phyloP scores from a whole-genome alignment of 2,888 invertebrate genomes.

The Drosophila diplacantha region DNA sequence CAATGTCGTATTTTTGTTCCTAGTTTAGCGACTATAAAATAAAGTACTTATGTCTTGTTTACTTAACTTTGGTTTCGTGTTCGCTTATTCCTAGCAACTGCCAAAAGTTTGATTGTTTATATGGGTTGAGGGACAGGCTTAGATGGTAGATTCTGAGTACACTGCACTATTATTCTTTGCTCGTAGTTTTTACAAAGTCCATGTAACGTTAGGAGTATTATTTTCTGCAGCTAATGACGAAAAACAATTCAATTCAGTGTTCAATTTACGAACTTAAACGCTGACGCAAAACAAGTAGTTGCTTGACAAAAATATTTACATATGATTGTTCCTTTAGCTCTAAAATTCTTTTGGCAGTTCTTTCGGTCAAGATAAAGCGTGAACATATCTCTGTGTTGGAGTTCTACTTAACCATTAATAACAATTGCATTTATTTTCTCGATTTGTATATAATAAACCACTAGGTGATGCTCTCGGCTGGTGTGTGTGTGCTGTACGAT shows the following conservation, averaged over 20 bases:
- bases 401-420: constrained; percentile 50
- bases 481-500: constrained; percentile 34
- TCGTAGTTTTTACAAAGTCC: constrained; percentile 24
- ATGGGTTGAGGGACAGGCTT: constrained; percentile 46
- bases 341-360: constrained; percentile 62
- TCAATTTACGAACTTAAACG: constrained; percentile 18
- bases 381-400: constrained; percentile 45
- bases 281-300: constrained; percentile 7
- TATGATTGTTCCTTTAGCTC: constrained; percentile 22
- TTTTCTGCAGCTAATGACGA: constrained; percentile 45
- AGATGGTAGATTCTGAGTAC: constrained; percentile 47
- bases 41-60: constrained; percentile 63
- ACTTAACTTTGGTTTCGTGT: constrained; percentile 28
- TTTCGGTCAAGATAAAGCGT: constrained; percentile 32
- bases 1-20: constrained; percentile 25
- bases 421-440: constrained; percentile 44
- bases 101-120: constrained; percentile 67
- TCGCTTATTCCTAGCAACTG: constrained; percentile 47
- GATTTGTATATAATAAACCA: constrained; percentile 45
- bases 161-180: constrained; percentile 39
- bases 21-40: constrained; percentile 56
- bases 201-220: constrained; percentile 56
- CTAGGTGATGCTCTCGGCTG: constrained; percentile 54
- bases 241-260: constrained; percentile 14
- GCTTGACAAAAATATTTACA: constrained; percentile 28